A percentile compares a stretch with the other conserved stretches of the same genome.
Conservation (phyloP, 2,888 invertebrate species). For the Biston betularia region DNA sequence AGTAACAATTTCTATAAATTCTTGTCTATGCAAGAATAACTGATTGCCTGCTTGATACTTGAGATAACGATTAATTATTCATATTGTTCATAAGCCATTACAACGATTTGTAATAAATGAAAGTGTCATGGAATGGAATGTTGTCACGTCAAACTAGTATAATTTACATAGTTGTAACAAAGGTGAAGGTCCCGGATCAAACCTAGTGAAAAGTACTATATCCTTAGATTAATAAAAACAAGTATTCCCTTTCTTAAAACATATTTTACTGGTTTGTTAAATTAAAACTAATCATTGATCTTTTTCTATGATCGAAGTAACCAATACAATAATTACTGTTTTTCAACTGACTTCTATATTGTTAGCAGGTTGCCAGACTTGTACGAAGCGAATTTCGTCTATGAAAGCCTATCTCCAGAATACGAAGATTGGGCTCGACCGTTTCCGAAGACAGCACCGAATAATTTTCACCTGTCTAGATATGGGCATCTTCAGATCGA, state of each 20-base stretch:
- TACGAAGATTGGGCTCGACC: constrained; percentile 89
- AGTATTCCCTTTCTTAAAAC: no score
- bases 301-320: no score
- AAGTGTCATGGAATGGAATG: constrained; percentile 23
- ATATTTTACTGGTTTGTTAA: no score
- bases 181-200: not conserved
- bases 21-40: constrained; percentile 2
- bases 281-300: no score
- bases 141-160: constrained; percentile 20
- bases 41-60: constrained; percentile 8
- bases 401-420: constrained; percentile 79
- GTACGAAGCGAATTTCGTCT: constrained; percentile 76
- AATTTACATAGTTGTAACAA: not conserved
- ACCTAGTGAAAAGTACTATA: no score
- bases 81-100: constrained; percentile 30
- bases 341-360: constrained; percentile 31
- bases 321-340: not conserved
- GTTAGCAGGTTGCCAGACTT: constrained; percentile 72
- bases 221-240: no score
- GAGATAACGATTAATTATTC: constrained; percentile 16
- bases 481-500: constrained; percentile 93
- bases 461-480: constrained; percentile 90
- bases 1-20: not conserved
- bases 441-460: constrained; percentile 88
- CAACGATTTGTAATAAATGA: constrained; percentile 32